Conservation (phyloP, 2,797 vertebrate genomes). For the Geotrypetes seraphini region DNA sequence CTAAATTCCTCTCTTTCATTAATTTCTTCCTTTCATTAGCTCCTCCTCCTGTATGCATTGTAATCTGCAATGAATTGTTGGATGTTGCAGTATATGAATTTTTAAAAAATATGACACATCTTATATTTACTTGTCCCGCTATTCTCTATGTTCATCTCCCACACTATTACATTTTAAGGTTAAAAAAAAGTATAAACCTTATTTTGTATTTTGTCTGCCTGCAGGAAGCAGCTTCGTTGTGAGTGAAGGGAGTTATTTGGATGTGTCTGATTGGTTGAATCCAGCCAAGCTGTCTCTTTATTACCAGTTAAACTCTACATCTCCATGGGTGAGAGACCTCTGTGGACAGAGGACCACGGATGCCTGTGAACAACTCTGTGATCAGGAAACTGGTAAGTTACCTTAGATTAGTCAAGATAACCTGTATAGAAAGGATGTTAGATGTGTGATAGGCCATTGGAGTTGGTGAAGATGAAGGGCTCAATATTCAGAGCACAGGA, state of each 20-base stretch:
- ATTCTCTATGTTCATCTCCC: too few species aligned
- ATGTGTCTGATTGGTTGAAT: conserved; percentile 94
- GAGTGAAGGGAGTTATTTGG: conserved; percentile 88
- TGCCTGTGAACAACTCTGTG: conserved; percentile 90
- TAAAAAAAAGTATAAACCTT: too few species aligned
- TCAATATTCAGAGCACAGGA: too few species aligned
- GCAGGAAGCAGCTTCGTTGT: conserved; percentile 95
- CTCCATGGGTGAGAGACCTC: conserved; percentile 86
- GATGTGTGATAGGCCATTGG: accelerated
- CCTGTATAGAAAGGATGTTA: background rate
- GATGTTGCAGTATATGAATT: too few species aligned
- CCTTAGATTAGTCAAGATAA: too few species aligned
- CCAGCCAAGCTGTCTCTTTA: conserved; percentile 89
- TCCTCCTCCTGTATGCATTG: too few species aligned
- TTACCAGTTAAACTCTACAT: conserved; percentile 88
- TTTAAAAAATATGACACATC: too few species aligned
- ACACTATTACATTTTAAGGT: too few species aligned
- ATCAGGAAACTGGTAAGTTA: conserved; percentile 84
- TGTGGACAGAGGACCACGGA: conserved; percentile 89
- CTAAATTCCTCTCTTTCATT: too few species aligned
- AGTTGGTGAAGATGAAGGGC: background rate
- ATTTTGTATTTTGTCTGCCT: background rate
- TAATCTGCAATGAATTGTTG: too few species aligned
- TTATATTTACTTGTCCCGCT: too few species aligned
- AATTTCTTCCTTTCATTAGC: too few species aligned